A percentile compares a stretch with the other conserved stretches of the same genome.
These are phyloP conservation scores for Artibeus lituratus DNA, from an alignment of 2,797 vertebrate species.

Conservation along the genomic window DNA sequence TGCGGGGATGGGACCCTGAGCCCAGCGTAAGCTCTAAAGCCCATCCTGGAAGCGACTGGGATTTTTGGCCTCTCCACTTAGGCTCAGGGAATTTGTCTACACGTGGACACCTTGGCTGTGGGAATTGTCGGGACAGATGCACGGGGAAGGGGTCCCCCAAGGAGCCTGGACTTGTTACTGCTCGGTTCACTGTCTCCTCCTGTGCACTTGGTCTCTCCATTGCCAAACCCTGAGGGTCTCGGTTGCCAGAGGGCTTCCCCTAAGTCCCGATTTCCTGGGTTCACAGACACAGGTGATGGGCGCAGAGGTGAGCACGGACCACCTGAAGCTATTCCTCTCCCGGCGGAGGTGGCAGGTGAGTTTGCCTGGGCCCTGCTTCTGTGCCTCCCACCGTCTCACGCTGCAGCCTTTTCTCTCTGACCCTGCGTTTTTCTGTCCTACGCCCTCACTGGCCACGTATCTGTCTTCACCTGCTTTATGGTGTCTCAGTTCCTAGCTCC, in stretches of 20 bases:
- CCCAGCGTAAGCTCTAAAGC: background rate
- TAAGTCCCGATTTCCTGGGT: conserved; percentile 20
- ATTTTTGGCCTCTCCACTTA: background rate
- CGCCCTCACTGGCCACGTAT: background rate
- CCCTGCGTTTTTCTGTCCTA: too few species aligned
- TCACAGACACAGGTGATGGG: conserved; percentile 92
- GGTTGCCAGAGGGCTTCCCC: background rate
- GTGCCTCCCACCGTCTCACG: background rate
- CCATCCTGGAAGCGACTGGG: background rate
- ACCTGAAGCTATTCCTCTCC: conserved; percentile 94
- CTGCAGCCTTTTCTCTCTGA: background rate
- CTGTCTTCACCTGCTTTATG: background rate
- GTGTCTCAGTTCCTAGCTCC: background rate
- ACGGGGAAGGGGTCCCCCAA: background rate
- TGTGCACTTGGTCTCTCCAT: background rate
- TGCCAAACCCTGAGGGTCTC: background rate
- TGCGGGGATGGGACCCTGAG: background rate
- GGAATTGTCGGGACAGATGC: background rate
- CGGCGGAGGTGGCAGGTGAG: conserved; percentile 98
- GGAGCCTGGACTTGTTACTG: background rate
- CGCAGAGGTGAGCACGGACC: conserved; percentile 91
- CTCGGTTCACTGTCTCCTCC: background rate
- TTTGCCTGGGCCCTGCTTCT: background rate
- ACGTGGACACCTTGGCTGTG: background rate
- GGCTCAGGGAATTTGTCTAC: background rate